Evolutionary conservation across 2,888 invertebrate species (phyloP).

Genomic region (Microplitis deprimator): DNA sequence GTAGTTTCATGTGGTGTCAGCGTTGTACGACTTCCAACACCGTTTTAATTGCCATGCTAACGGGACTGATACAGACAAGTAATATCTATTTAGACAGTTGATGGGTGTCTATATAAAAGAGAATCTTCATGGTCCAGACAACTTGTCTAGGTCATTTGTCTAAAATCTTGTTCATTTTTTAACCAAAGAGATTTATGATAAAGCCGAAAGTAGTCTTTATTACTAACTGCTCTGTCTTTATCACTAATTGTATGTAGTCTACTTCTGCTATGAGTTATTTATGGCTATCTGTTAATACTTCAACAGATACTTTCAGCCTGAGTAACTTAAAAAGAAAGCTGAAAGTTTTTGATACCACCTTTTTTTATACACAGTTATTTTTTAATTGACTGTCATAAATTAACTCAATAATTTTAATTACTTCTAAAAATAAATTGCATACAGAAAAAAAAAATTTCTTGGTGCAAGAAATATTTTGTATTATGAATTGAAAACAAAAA

Average conservation of each 20-base stretch:
- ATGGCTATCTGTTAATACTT: neutral
- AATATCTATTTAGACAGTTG: slow-evolving; percentile 35
- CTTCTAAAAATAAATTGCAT: neutral
- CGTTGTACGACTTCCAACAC: slow-evolving; percentile 66
- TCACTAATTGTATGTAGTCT: neutral
- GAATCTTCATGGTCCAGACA: slow-evolving; percentile 29
- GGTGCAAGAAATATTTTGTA: too few species aligned
- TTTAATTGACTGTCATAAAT: neutral
- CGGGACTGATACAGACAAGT: slow-evolving; percentile 56
- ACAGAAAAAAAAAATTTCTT: too few species aligned
- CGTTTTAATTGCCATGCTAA: slow-evolving; percentile 70
- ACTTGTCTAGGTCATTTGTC: slow-evolving; percentile 10
- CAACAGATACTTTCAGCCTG: neutral
- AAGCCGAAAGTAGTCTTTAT: neutral
- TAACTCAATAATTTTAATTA: neutral
- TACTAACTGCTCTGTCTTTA: neutral
- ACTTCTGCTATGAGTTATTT: slow-evolving; percentile 1
- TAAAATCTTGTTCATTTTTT: neutral
- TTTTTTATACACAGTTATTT: neutral
- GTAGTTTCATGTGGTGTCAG: slow-evolving; percentile 55
- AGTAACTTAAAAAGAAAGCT: neutral
- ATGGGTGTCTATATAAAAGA: slow-evolving; percentile 21
- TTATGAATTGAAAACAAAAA: too few species aligned
- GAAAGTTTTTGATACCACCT: neutral
- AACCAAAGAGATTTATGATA: neutral